phyloP scores from a whole-genome alignment of 2,888 invertebrate genomes.

The Drepanosiphum platanoidis region DNA sequence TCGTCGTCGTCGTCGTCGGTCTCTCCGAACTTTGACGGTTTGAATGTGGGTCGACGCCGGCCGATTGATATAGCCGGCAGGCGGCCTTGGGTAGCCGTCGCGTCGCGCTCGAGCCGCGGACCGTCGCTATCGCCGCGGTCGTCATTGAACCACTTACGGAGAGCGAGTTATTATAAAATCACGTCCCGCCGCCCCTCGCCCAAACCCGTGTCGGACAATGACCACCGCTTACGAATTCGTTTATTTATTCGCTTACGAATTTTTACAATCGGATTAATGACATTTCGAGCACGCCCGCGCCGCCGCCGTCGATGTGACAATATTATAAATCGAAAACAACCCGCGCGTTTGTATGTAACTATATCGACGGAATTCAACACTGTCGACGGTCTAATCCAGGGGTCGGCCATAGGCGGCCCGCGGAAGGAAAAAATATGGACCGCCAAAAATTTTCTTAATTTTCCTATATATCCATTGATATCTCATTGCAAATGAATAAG shows the following conservation, averaged over 20 bases:
- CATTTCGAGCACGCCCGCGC: not conserved
- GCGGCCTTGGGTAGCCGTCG: conserved; percentile 28
- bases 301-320: not conserved
- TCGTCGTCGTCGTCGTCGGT: too few species aligned
- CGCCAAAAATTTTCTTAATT: too few species aligned
- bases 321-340: too few species aligned
- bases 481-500: too few species aligned
- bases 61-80: conserved; percentile 14
- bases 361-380: too few species aligned
- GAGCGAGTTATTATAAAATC: conserved; percentile 35
- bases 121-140: conserved; percentile 17
- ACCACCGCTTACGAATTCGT: not conserved
- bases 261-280: not conserved
- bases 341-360: too few species aligned
- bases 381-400: too few species aligned
- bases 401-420: too few species aligned
- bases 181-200: not conserved
- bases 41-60: conserved; percentile 31
- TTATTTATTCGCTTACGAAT: not conserved
- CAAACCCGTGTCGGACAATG: not conserved
- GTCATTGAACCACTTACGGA: conserved; percentile 49
- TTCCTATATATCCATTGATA: too few species aligned
- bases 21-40: too few species aligned
- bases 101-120: not conserved
- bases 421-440: too few species aligned